These are phyloP conservation scores for Pygoscelis adeliae DNA, from an alignment of 2,113 vertebrate genomes.

Conservation along the genomic window DNA sequence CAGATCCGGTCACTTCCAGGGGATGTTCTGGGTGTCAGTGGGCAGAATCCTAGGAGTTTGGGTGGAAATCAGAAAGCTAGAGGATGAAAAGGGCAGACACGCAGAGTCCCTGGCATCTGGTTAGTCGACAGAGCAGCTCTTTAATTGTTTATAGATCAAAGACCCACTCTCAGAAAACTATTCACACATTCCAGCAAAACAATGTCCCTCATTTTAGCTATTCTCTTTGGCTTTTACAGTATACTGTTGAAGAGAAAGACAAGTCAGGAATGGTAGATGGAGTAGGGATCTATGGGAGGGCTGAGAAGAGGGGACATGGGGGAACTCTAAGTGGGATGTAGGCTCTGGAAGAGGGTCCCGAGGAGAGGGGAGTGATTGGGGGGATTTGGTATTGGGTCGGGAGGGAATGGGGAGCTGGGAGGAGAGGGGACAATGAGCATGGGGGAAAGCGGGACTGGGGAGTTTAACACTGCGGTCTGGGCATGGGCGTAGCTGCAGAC, in stretches of 20 bases:
- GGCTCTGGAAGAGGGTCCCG: not conserved
- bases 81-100: not conserved
- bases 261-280: not conserved
- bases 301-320: not conserved
- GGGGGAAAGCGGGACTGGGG: not conserved
- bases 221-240: not conserved
- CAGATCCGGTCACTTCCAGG: not conserved
- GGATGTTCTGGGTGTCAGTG: not conserved
- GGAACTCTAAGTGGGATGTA: accelerated
- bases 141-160: not conserved
- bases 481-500: not conserved
- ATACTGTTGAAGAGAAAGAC: not conserved
- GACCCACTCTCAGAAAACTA: not conserved
- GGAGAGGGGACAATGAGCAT: not conserved
- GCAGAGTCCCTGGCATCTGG: not conserved
- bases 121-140: not conserved
- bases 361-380: not conserved
- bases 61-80: not conserved
- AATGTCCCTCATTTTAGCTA: not conserved
- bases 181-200: constrained; percentile 8
- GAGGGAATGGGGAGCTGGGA: not conserved
- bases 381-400: not conserved
- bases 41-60: not conserved
- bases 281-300: not conserved
- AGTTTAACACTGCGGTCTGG: not conserved